Base-by-base conservation (phyloP, 2,113 vertebrate species). In the Catharus fuscescens region DNA sequence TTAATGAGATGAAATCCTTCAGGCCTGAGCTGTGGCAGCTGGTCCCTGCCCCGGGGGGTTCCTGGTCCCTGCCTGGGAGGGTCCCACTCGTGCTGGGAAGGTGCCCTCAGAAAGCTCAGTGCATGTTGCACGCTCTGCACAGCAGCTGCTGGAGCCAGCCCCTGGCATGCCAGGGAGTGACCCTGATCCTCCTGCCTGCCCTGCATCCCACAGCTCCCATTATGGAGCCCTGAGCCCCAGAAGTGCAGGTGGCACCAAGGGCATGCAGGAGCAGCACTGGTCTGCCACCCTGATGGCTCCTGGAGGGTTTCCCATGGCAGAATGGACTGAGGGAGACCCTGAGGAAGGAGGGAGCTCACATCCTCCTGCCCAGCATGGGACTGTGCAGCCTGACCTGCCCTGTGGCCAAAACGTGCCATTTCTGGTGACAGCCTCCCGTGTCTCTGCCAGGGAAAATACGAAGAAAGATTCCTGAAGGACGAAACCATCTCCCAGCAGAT, bases 381-480 rank as follows among this genome's bases (percentile, higher is more conserved):
- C 44, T 89, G 59, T 45, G 24, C 50, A 44, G 50, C 45, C 83
- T 64, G 53, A 52, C 15, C 44, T 80, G 24, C 19, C 24, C 5
- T 3, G 2, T 54, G 5, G 16, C 60, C 34, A 72, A 34, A 71
- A 45, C 0, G 0, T 1, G 1, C 9, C 74, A 18, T 1, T 40
- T 78, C 65, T 65, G n/a, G 2, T 86, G 53, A 56, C 47, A 64
- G 17, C 13, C 18, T 57, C 42, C 66, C 12, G 64, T 29, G 9
- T 77, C 78, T 96, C 67, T 93, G 86, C 23, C 92, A 98, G 98
- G 97, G 97, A 65, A 98, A 98, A 93, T 98, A 98, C 10, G 98
- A 99, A 77, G 98, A 98, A 94, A 98, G 90, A 76, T 98, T 98
- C 96, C 96, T 98, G 61, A 97, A 64, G 83, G 98, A 98, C 78